Evolutionary conservation across 2,797 vertebrate species (phyloP), one percentile per base, ranked within the genome.

Genomic region (Ceryle rudis): DNA sequence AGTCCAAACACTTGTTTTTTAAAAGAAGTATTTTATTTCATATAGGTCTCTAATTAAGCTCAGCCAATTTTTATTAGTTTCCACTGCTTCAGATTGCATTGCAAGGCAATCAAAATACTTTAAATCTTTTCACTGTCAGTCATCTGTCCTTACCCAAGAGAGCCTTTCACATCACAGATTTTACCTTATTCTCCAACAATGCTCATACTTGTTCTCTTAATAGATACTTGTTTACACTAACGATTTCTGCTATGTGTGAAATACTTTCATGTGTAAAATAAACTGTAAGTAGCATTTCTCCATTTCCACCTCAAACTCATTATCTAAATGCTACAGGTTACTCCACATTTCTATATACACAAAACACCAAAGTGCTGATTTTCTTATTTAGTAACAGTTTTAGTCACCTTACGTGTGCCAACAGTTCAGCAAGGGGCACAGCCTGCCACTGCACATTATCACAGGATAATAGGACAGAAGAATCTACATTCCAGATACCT

Each of bases 191-290:
- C 85, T 95, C 1, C 51, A 93, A 86, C 89, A 93, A 96, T 86
- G 83, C 89, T 85, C 71, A 81, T 95, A 89, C 84, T 95, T 96
- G 90, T 95, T 93, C 89, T 83, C 83, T 87, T 94, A 90, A 95
- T 92, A 95, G 90, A 88, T 85, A 94, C 82, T 91, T 93, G 91
- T 96, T 97, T 95, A 97, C 79, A 94, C 77, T 90, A 97, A 95
- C 9, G 5, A 96, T 95, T 93, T 77, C 75, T 97, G 81, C 82
- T 91, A 85, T 35, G 80, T 93, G 93, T 90, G 93, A 93, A 95
- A 95, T 89, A 95, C 91, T 88, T 96, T 75, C 73, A 95, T 52
- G 77, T 95, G 91, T 89, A 97, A 97, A 94, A 96, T 93, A 94
- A 96, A 94, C 93, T 93, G 90, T 93, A 94, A 96, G 91, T 73